These are phyloP conservation scores for Hyposoter dolosus DNA, from an alignment of 2,888 invertebrate genomes.

Conservation along the genomic window DNA sequence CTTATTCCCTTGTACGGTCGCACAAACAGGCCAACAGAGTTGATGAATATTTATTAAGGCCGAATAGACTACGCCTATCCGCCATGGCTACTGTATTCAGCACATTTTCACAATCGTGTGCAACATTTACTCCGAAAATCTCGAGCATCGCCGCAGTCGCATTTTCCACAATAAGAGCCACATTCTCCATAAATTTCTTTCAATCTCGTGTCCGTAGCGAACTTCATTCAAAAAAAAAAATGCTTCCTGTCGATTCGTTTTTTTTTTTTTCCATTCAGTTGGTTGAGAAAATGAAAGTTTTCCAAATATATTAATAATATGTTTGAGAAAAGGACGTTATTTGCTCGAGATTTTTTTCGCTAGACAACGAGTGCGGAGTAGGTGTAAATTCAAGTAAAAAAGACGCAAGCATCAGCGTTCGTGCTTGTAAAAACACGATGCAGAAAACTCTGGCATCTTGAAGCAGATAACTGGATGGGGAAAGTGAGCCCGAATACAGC, in stretches of 20 bases:
- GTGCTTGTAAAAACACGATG: slow-evolving; percentile 48
- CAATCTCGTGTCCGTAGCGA: neutral
- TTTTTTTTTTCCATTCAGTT: neutral
- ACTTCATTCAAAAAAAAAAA: neutral
- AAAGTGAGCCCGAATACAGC: slow-evolving; percentile 59
- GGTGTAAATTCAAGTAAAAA: neutral
- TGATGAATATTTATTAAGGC: slow-evolving; percentile 1
- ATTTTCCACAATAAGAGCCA: too few species aligned
- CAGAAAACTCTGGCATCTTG: slow-evolving; percentile 52
- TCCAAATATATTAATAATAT: neutral
- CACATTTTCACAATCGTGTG: neutral
- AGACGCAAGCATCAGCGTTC: slow-evolving; percentile 20
- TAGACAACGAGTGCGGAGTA: too few species aligned
- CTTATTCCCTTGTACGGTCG: neutral
- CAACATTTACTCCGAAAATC: neutral
- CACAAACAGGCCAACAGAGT: neutral
- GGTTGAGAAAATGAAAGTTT: neutral
- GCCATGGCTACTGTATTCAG: neutral
- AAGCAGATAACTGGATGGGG: slow-evolving; percentile 52
- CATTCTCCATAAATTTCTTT: too few species aligned
- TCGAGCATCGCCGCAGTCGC: neutral
- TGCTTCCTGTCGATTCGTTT: neutral
- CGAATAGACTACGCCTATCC: neutral
- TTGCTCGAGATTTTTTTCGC: neutral
- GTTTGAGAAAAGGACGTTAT: neutral